Percentiles rank a stretch among this genome's conserved stretches.
These are phyloP conservation scores for Limnephilus lunatus DNA, from an alignment of 2,888 invertebrate species.

Conservation along the genomic window DNA sequence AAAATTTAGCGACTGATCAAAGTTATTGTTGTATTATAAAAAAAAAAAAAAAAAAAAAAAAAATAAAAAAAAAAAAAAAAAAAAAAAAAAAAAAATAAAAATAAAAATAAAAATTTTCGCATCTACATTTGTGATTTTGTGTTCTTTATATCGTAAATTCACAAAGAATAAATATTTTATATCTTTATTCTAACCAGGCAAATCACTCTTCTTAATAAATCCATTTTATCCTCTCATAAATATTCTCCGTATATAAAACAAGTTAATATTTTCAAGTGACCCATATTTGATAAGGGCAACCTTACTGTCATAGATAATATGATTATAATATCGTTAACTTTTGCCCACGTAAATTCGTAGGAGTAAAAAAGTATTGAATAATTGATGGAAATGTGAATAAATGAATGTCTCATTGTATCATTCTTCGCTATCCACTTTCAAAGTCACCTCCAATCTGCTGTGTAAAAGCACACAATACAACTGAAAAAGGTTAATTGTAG, in stretches of 20 bases:
- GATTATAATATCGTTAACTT: conserved; percentile 16
- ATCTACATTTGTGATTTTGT: not conserved
- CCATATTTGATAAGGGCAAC: not conserved
- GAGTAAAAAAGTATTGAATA: not conserved
- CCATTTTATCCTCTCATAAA: not conserved
- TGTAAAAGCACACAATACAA: not conserved
- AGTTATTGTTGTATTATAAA: no score
- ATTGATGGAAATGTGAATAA: not conserved
- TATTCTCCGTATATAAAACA: not conserved
- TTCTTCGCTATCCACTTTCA: not conserved
- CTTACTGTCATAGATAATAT: not conserved
- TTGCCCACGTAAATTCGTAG: not conserved
- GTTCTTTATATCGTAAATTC: not conserved
- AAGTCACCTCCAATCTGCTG: not conserved
- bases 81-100: no score
- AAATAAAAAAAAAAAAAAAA: no score
- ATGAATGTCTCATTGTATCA: not conserved
- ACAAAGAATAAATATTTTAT: not conserved
- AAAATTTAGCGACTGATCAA: no score
- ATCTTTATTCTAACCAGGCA: not conserved
- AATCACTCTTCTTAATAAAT: not conserved
- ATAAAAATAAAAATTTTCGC: no score
- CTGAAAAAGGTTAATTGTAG: not conserved
- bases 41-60: no score
- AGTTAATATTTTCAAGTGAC: not conserved